These are phyloP conservation scores for Cecropterus lyciades DNA, from an alignment of 1,140 invertebrate genomes.

Conservation along the genomic window DNA sequence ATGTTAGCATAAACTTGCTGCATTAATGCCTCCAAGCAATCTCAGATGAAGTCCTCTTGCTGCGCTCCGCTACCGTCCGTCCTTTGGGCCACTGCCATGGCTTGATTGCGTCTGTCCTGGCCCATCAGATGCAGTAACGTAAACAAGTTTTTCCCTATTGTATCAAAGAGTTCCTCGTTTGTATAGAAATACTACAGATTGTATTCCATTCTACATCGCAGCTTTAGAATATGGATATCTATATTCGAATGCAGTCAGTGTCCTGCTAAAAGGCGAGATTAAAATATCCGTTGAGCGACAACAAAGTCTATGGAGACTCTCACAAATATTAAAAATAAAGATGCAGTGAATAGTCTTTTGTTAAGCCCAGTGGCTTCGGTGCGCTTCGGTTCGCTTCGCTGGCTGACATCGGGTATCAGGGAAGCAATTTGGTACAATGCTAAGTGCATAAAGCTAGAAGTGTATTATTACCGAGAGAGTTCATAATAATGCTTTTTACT, in stretches of 20 bases:
- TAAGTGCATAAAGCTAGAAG: slow-evolving; percentile 9
- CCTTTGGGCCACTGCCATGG: slow-evolving; percentile 26
- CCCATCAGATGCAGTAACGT: slow-evolving; percentile 54
- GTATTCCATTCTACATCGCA: slow-evolving; percentile 38
- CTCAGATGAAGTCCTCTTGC: not conserved
- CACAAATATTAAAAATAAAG: slow-evolving; percentile 34
- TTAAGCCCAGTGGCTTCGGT: slow-evolving; percentile 13
- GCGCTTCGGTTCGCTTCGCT: slow-evolving; percentile 22
- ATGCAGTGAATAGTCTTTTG: slow-evolving; percentile 23
- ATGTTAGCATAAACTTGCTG: not conserved
- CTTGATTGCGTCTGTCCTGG: slow-evolving; percentile 45
- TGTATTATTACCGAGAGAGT: not conserved
- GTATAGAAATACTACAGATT: slow-evolving; percentile 55
- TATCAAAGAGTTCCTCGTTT: slow-evolving; percentile 54
- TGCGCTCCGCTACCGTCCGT: slow-evolving; percentile 14
- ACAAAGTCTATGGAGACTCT: slow-evolving; percentile 28
- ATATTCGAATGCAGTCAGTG: slow-evolving; percentile 38
- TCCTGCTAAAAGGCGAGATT: slow-evolving; percentile 34
- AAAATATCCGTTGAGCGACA: slow-evolving; percentile 35
- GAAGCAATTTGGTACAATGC: slow-evolving; percentile 8
- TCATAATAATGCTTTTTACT: not conserved
- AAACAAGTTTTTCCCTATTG: slow-evolving; percentile 60
- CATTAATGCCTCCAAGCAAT: not conserved
- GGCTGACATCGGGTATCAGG: not conserved
- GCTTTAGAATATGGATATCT: slow-evolving; percentile 29